Base-by-base conservation (phyloP, 2,888 invertebrate species). In the Cyaniris semiargus region DNA sequence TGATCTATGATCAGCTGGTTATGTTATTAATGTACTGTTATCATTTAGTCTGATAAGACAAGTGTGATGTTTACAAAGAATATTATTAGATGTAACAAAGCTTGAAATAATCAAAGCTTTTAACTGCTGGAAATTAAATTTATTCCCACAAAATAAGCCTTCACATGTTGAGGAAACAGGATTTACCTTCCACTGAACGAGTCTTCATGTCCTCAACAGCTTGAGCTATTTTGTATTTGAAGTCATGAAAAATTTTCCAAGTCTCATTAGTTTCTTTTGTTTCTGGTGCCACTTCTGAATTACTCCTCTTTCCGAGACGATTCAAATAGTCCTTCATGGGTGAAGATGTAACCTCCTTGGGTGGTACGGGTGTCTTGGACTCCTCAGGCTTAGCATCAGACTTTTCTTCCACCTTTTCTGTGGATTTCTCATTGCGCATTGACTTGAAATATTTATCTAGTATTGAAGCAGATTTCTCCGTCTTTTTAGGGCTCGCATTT, bases 161-260 rank as follows among this genome's bases (percentile, higher is more conserved):
- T 1, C 44, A 8, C 10, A 44, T 44, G 10, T 53, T 10, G 10
- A 44, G 44, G 1, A 27, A 18, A 66, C 31, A 15, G 23, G 23
- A 27, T 27, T 27, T 27, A 89, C 95, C 95, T 82, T 96, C 96
- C 80, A 88, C 92, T 82, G 96, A 96, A 78, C 96, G 95, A 13
- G 95, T 96, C 78, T 96, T 93, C 90, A 96, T 97, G 79, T 96
- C 97, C 85, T 97, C 97, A 75, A 97, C 96, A 58, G 96, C 96
- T 86, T 96, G 97, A 60, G 96, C 95, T 80, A 97, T 96, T 90
- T 96, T 96, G 75, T 96, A 96, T 87, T 94, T 96, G 78, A 97
- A 95, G 81, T 96, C 96, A 80, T 95, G 95, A 80, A 97, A 95
- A 84, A 96, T 95, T 83, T 95, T 95, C 96, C 96, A 96, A 7